phyloP scores from a whole-genome alignment of 2,888 invertebrate genomes.

The Agrochola lota region DNA sequence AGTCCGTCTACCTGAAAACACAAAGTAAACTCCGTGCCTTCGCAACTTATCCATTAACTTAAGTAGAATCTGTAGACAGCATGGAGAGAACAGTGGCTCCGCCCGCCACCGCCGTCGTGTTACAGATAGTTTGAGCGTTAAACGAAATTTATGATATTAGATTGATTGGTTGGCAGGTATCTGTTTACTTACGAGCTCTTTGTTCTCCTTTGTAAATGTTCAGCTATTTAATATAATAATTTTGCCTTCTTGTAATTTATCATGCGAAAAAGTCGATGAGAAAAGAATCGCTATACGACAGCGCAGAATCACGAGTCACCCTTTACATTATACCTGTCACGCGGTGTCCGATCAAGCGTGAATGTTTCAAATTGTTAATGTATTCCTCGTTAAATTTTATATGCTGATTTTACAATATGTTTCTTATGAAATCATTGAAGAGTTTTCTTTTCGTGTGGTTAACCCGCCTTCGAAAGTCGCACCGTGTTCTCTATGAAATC shows the following conservation, averaged over 20 bases:
- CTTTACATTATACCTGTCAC: constrained; percentile 75
- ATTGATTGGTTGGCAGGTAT: constrained; percentile 77
- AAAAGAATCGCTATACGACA: constrained; percentile 64
- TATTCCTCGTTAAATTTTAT: constrained; percentile 56
- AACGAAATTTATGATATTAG: constrained; percentile 84
- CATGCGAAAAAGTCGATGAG: constrained; percentile 69
- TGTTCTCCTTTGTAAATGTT: constrained; percentile 52
- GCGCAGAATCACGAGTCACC: constrained; percentile 75
- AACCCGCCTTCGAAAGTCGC: constrained; percentile 67
- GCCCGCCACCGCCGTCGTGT: constrained; percentile 67
- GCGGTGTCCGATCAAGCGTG: constrained; percentile 70
- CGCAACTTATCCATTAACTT: constrained; percentile 90
- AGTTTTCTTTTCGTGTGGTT: constrained; percentile 54
- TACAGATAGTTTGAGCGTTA: constrained; percentile 84
- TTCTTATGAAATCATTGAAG: constrained; percentile 46
- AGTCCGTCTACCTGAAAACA: constrained; percentile 90
- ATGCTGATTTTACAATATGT: constrained; percentile 53
- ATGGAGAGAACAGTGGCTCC: constrained; percentile 83
- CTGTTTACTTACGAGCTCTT: constrained; percentile 63
- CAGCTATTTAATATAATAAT: constrained; percentile 45
- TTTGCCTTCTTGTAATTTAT: constrained; percentile 56
- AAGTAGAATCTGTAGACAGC: constrained; percentile 90
- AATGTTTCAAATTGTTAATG: constrained; percentile 61
- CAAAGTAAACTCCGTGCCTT: constrained; percentile 90
- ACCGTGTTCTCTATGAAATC: constrained; percentile 77